These are phyloP conservation scores for Trididemnum nubilum DNA, from an alignment of 23 tunicate species.

Conservation along the genomic window DNA sequence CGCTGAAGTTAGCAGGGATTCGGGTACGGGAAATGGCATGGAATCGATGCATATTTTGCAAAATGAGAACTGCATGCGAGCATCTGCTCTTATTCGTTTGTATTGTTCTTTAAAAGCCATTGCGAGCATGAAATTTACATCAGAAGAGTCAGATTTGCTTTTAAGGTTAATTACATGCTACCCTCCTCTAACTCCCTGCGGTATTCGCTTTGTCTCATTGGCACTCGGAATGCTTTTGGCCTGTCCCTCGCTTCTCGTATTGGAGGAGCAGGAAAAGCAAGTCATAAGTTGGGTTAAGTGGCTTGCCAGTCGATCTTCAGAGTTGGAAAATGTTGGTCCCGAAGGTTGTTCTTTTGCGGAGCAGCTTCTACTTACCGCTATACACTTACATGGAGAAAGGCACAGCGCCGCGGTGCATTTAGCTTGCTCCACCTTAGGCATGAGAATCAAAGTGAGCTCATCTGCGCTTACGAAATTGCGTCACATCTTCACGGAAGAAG, in stretches of 20 bases:
- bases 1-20: slow-evolving; percentile 44
- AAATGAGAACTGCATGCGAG: slow-evolving; percentile 81
- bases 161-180: slow-evolving; percentile 73
- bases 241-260: slow-evolving; percentile 65
- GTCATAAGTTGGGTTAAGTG: slow-evolving; percentile 84
- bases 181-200: slow-evolving; percentile 87
- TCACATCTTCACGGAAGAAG: slow-evolving; percentile 90
- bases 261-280: slow-evolving; percentile 51
- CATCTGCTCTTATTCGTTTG: slow-evolving; percentile 70
- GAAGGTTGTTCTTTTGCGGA: slow-evolving; percentile 93
- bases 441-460: slow-evolving; percentile 74
- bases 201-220: slow-evolving; percentile 82
- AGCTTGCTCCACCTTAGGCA: slow-evolving; percentile 80
- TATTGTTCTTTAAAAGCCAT: slow-evolving; percentile 86
- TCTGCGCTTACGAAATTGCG: slow-evolving; percentile 58
- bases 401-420: slow-evolving; percentile 61
- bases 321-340: slow-evolving; percentile 64
- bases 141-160: slow-evolving; percentile 72
- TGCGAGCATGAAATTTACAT: slow-evolving; percentile 65
- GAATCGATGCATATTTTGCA: slow-evolving; percentile 49
- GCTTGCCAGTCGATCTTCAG: slow-evolving; percentile 84
- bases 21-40: not conserved
- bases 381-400: slow-evolving; percentile 83
- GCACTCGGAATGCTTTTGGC: slow-evolving; percentile 85
- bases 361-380: slow-evolving; percentile 82